These are phyloP conservation scores for Temnothorax ravouxi DNA, from an alignment of 2,888 invertebrate species.

Conservation along the genomic window DNA sequence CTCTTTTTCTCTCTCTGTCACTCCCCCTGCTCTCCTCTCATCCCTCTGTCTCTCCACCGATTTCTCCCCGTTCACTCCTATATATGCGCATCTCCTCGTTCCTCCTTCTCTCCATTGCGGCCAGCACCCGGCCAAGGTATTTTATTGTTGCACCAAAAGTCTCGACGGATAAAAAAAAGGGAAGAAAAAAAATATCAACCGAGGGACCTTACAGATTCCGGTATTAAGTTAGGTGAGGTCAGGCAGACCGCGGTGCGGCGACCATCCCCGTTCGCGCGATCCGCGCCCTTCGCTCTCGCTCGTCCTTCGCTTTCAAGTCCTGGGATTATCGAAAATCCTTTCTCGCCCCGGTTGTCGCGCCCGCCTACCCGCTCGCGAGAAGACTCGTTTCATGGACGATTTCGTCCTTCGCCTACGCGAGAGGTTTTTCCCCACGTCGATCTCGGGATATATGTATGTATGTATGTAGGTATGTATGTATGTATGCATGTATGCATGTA, in stretches of 20 bases:
- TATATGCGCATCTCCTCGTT: slow-evolving; percentile 38
- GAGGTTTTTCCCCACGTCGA: slow-evolving; percentile 47
- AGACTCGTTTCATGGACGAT: slow-evolving; percentile 73
- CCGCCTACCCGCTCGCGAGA: slow-evolving; percentile 52
- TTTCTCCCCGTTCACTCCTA: slow-evolving; percentile 16
- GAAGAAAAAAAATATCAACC: not conserved
- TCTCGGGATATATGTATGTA: not conserved
- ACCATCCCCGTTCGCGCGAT: slow-evolving; percentile 39
- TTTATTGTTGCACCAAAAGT: slow-evolving; percentile 71
- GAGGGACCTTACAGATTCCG: slow-evolving; percentile 35
- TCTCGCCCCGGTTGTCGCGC: slow-evolving; percentile 42
- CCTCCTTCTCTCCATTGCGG: slow-evolving; percentile 53
- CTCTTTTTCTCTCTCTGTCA: slow-evolving; percentile 42
- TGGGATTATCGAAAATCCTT: slow-evolving; percentile 68
- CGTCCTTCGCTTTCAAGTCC: slow-evolving; percentile 46
- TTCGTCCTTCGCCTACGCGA: slow-evolving; percentile 61
- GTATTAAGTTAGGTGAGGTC: slow-evolving; percentile 61
- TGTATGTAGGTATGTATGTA: not conserved
- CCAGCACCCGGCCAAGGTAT: slow-evolving; percentile 76
- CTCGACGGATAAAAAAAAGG: slow-evolving; percentile 18
- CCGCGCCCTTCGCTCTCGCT: slow-evolving; percentile 54
- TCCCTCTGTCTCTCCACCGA: slow-evolving; percentile 27
- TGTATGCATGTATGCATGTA: not conserved
- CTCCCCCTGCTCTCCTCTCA: slow-evolving; percentile 23
- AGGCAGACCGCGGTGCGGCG: slow-evolving; percentile 45